Percentiles rank a stretch among this genome's conserved stretches.
Conservation (phyloP, 2,113 vertebrate species). For the Zosterops hypoxanthus region DNA sequence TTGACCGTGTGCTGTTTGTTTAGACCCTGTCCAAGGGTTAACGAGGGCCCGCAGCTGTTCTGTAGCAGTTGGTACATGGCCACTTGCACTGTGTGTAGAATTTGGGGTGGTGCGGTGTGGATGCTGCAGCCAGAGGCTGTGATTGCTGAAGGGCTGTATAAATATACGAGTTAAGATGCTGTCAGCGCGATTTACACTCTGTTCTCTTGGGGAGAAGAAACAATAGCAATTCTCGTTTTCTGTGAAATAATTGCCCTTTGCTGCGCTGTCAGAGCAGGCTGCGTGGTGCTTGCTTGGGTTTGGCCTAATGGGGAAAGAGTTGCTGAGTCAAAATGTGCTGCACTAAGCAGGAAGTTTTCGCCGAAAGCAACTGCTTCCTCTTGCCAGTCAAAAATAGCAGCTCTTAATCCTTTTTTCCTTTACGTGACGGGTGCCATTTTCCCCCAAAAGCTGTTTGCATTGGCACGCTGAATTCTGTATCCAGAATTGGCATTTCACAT, state of each 20-base stretch:
- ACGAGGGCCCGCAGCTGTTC: not conserved
- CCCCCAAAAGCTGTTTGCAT: rapidly evolving
- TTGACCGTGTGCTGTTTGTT: not conserved
- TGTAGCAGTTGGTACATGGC: not conserved
- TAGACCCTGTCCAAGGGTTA: not conserved
- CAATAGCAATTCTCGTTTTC: not conserved
- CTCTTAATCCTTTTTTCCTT: not conserved
- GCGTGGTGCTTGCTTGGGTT: not conserved
- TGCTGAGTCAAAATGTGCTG: not conserved
- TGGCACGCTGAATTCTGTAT: not conserved
- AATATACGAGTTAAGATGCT: not conserved
- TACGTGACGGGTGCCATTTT: rapidly evolving
- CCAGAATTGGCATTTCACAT: not conserved
- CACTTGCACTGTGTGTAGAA: rapidly evolving
- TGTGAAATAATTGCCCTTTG: not conserved
- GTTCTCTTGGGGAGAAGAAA: not conserved
- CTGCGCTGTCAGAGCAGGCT: rapidly evolving
- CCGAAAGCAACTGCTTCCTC: not conserved
- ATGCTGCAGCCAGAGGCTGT: not conserved
- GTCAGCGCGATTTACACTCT: not conserved
- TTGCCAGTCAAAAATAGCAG: not conserved
- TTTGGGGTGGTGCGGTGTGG: not conserved
- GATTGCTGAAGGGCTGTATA: not conserved
- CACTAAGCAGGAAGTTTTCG: not conserved
- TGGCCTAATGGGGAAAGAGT: not conserved